Evolutionary conservation across 2,797 vertebrate genomes (phyloP).

Genomic region (Eospalax fontanierii): DNA sequence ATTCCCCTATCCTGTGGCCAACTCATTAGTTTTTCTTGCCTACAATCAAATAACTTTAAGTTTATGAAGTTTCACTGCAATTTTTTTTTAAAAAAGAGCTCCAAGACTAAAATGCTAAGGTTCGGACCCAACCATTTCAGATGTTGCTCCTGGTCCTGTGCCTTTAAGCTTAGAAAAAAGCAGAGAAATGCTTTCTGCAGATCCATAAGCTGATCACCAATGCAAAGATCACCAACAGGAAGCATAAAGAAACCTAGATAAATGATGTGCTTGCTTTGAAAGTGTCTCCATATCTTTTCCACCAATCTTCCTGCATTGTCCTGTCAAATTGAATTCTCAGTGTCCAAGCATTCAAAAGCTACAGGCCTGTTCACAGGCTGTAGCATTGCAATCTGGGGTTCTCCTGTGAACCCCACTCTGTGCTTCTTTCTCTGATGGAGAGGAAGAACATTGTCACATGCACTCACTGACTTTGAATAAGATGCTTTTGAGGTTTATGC

Average conservation of each 20-base stretch:
- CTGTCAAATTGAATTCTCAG: conserved; percentile 48
- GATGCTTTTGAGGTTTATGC: conserved; percentile 19
- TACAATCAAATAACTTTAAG: not conserved
- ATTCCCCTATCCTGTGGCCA: not conserved
- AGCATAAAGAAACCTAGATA: conserved; percentile 57
- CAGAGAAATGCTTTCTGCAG: not conserved
- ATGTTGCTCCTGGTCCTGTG: not conserved
- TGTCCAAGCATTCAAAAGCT: not conserved
- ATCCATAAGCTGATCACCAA: conserved; percentile 23
- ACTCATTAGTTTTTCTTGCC: conserved; percentile 41
- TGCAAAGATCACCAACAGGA: conserved; percentile 29
- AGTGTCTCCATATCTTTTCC: not conserved
- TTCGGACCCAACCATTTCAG: conserved; percentile 43
- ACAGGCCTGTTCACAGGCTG: not conserved
- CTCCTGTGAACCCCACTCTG: not conserved
- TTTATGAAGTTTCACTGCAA: conserved; percentile 19
- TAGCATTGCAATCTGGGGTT: not conserved
- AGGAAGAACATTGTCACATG: not conserved
- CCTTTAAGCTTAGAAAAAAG: conserved; percentile 62
- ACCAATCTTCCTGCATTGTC: not conserved
- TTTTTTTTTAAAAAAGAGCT: conserved; percentile 6
- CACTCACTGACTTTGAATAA: not conserved
- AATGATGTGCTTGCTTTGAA: conserved; percentile 6
- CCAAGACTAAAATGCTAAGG: conserved; percentile 44
- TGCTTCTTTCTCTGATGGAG: not conserved